Evolutionary conservation across 2,888 invertebrate genomes (phyloP).

Genomic region (Zele albiditarsus): DNA sequence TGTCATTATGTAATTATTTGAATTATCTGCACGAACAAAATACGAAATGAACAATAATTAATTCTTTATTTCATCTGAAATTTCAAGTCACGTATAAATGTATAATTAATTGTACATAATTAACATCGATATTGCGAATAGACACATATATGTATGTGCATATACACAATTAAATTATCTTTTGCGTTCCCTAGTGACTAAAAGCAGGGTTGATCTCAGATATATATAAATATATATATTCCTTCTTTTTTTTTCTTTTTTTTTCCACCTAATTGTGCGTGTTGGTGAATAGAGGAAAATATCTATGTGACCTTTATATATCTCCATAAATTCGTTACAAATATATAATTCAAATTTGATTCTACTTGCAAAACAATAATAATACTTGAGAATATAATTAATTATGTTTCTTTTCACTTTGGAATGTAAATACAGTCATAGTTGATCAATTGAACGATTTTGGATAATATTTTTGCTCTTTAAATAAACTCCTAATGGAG

Average conservation of each 20-base stretch:
- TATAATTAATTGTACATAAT: constrained; percentile 7
- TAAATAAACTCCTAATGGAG: not conserved
- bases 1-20: not conserved
- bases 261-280: not conserved
- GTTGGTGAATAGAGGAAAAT: not conserved
- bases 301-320: not conserved
- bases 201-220: not conserved
- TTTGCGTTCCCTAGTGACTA: not conserved
- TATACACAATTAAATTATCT: not conserved
- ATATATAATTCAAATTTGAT: not conserved
- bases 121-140: not conserved
- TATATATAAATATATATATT: not conserved
- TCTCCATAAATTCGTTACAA: not conserved
- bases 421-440: not conserved
- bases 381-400: not conserved
- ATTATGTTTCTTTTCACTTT: not conserved
- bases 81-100: not conserved
- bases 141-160: not conserved
- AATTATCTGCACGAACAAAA: not conserved
- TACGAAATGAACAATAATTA: not conserved
- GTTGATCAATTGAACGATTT: not conserved
- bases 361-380: not conserved
- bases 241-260: not conserved
- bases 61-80: not conserved
- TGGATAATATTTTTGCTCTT: not conserved